A percentile compares a stretch with the other conserved stretches of the same genome.
These are phyloP conservation scores for Mastigias papua DNA, from an alignment of 30 jellyfish, hydroid and myxozoan genomes.

Conservation along the genomic window DNA sequence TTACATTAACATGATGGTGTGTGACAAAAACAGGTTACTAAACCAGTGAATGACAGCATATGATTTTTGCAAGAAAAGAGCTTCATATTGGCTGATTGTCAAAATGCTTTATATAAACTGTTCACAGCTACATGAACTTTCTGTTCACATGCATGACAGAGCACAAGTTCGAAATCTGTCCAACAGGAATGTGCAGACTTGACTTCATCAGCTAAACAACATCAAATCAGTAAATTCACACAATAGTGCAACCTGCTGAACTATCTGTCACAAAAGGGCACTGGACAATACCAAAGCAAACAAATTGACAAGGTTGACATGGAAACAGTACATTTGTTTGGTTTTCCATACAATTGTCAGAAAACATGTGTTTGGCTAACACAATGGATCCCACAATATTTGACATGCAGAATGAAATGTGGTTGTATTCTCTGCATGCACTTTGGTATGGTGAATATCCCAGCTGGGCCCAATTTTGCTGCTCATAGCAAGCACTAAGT, in stretches of 20 bases:
- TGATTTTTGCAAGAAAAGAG: too few species aligned
- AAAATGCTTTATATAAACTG: too few species aligned
- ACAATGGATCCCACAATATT: background rate
- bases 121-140: too few species aligned
- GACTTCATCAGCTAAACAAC: background rate
- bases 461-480: background rate
- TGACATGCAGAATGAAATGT: background rate
- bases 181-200: background rate
- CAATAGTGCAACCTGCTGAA: conserved; percentile 7
- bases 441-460: background rate
- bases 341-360: background rate
- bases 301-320: background rate
- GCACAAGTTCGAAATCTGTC: too few species aligned
- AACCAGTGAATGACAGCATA: too few species aligned
- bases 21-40: too few species aligned
- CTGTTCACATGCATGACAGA: too few species aligned
- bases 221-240: background rate
- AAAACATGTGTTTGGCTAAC: background rate
- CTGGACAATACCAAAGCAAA: background rate
- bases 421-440: background rate
- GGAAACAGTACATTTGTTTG: background rate
- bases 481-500: background rate
- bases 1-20: too few species aligned
- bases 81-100: too few species aligned
- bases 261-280: background rate